Evolutionary conservation across 2,888 invertebrate genomes (phyloP).

Genomic region (Agonopterix heracliana): DNA sequence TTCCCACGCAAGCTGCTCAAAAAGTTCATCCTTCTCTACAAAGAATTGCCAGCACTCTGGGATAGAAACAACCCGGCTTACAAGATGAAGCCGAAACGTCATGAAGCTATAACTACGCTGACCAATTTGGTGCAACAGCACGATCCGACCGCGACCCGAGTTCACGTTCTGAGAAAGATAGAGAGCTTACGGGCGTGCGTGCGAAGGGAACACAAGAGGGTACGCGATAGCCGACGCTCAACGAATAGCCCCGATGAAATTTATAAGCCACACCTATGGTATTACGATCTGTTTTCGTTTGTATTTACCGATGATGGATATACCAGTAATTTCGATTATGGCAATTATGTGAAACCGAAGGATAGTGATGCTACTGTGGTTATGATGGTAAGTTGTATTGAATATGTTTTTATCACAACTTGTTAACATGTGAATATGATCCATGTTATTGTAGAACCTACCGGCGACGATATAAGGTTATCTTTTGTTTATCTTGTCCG

Average conservation of each 20-base stretch:
- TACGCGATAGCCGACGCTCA: constrained; percentile 37
- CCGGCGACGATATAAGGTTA: too few species aligned
- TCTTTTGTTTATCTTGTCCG: too few species aligned
- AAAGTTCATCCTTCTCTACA: constrained; percentile 49
- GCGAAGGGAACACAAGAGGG: constrained; percentile 50
- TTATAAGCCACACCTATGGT: constrained; percentile 56
- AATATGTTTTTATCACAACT: too few species aligned
- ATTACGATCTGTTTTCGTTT: constrained; percentile 51
- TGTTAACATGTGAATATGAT: too few species aligned
- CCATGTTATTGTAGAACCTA: too few species aligned
- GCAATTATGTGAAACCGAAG: neutral
- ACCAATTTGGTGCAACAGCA: constrained; percentile 52
- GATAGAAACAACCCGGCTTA: constrained; percentile 40
- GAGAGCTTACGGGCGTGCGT: constrained; percentile 64
- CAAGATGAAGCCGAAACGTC: constrained; percentile 47
- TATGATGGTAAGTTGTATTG: neutral
- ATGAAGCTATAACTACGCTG: constrained; percentile 49
- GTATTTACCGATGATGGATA: constrained; percentile 36
- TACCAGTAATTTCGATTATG: constrained; percentile 9
- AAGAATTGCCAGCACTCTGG: constrained; percentile 53
- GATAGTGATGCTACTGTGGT: neutral
- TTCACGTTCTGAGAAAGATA: constrained; percentile 59
- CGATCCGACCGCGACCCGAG: constrained; percentile 52
- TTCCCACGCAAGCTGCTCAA: constrained; percentile 53
- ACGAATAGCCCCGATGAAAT: constrained; percentile 37